phyloP scores from a whole-genome alignment of 2,113 vertebrate species.

The Tachysurus fulvidraco region DNA sequence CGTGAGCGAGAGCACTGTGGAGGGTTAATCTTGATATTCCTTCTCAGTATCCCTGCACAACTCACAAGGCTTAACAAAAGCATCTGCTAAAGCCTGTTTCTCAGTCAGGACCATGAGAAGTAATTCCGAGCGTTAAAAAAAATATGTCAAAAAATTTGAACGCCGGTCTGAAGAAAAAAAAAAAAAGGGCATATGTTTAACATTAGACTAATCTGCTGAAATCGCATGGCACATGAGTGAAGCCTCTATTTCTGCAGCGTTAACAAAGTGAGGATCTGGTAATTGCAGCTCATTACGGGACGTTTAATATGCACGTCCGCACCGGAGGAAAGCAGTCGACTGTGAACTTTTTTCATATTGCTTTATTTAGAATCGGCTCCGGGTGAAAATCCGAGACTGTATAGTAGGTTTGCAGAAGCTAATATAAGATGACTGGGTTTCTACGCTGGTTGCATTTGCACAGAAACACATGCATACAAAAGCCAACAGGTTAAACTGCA shows the following conservation, averaged over 20 bases:
- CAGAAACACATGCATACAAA: not conserved
- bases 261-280: conserved; percentile 50
- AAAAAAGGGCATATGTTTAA: conserved; percentile 51
- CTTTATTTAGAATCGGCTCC: conserved; percentile 41
- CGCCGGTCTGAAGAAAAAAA: conserved; percentile 37
- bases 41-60: conserved; percentile 35
- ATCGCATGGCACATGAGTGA: conserved; percentile 41
- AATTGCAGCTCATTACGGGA: conserved; percentile 50
- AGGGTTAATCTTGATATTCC: conserved; percentile 48
- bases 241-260: conserved; percentile 45
- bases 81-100: conserved; percentile 35
- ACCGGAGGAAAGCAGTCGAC: conserved; percentile 31
- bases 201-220: conserved; percentile 57
- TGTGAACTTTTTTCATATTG: conserved; percentile 36
- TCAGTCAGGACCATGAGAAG: conserved; percentile 23
- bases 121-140: conserved; percentile 12
- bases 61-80: conserved; percentile 27
- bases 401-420: conserved; percentile 40
- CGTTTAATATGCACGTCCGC: conserved; percentile 50
- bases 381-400: conserved; percentile 24
- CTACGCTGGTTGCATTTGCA: conserved; percentile 15
- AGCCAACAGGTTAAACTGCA: not conserved
- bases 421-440: conserved; percentile 41
- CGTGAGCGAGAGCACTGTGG: conserved; percentile 21
- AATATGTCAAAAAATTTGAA: conserved; percentile 21